These are phyloP conservation scores for Homarus gammarus DNA, from an alignment of 2,888 invertebrate species.

Conservation along the genomic window DNA sequence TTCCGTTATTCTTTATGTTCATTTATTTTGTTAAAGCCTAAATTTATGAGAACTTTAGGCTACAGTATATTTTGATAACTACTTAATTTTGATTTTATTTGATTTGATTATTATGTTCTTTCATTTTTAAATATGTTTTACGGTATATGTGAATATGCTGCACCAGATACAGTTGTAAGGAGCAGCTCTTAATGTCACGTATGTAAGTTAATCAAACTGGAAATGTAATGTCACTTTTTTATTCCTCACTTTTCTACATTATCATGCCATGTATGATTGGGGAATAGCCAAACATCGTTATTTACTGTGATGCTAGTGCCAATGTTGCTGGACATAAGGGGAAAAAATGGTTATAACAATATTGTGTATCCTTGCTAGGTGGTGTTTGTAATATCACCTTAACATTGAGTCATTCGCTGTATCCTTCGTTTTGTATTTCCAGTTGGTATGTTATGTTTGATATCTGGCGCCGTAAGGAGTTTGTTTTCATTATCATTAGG, in stretches of 20 bases:
- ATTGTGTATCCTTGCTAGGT: not conserved
- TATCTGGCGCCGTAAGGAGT: not conserved
- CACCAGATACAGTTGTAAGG: not conserved
- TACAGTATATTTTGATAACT: not conserved
- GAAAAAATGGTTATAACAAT: not conserved
- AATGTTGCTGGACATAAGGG: not conserved
- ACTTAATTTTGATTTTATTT: not conserved
- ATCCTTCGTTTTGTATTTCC: not conserved
- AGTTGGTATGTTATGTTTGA: not conserved
- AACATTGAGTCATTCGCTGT: not conserved
- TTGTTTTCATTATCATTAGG: not conserved
- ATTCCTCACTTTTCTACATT: not conserved
- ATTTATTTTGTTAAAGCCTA: not conserved
- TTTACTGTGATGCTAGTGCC: constrained; percentile 1
- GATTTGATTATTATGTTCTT: not conserved
- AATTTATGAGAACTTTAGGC: not conserved
- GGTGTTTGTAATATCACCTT: not conserved
- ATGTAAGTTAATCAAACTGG: not conserved
- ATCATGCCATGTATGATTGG: not conserved
- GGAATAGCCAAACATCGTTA: not conserved
- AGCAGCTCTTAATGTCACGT: not conserved
- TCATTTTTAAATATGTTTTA: too few relatives aligned
- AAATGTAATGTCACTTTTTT: not conserved
- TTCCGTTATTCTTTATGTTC: too few relatives aligned
- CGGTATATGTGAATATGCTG: not conserved